These are phyloP conservation scores for Forbesichthys papilliferus DNA, from an alignment of 2,113 vertebrate species.

Conservation along the genomic window DNA sequence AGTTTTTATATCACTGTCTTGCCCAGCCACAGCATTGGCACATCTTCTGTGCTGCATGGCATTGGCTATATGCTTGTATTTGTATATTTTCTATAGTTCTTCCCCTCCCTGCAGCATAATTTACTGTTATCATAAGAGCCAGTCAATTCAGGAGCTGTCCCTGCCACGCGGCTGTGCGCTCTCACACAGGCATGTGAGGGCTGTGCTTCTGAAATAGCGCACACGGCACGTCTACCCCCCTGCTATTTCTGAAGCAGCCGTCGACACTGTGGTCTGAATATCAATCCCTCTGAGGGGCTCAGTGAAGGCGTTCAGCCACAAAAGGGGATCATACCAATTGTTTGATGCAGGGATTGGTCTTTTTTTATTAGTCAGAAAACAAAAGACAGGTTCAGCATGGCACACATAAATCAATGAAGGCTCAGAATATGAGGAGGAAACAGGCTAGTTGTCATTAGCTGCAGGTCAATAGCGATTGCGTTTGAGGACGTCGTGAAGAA, in stretches of 20 bases:
- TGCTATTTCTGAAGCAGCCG: conserved; percentile 63
- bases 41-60: conserved; percentile 13
- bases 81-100: neutral
- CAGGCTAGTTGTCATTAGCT: conserved; percentile 26
- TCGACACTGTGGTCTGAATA: conserved; percentile 57
- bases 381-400: conserved; percentile 37
- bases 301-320: conserved; percentile 49
- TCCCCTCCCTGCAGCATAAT: conserved; percentile 43
- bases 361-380: conserved; percentile 60
- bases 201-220: conserved; percentile 56
- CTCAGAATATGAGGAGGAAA: conserved; percentile 18
- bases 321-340: conserved; percentile 56
- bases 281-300: conserved; percentile 39
- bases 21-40: neutral
- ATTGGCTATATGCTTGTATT: conserved; percentile 1
- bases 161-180: conserved; percentile 52
- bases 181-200: conserved; percentile 53
- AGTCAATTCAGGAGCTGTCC: conserved; percentile 47
- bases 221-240: conserved; percentile 35
- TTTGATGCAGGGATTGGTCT: conserved; percentile 35
- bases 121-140: conserved; percentile 46
- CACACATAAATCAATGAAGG: conserved; percentile 39
- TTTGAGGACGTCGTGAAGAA: conserved; percentile 30
- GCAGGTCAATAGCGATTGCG: conserved; percentile 31
- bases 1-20: too few species aligned